These are phyloP conservation scores for Potorous gilbertii DNA, from an alignment of 2,797 vertebrate species.

Conservation along the genomic window DNA sequence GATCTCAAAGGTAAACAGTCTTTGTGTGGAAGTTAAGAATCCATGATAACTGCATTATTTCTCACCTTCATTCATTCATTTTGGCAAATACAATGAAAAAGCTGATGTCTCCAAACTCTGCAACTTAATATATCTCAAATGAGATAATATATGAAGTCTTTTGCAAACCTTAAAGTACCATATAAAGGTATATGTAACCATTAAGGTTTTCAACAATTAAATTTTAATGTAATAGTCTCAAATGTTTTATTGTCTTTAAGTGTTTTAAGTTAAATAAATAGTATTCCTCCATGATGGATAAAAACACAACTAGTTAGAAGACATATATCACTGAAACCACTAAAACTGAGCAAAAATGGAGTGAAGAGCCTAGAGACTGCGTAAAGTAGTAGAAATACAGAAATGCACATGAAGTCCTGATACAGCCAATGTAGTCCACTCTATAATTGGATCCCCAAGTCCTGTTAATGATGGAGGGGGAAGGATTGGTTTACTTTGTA, in stretches of 20 bases:
- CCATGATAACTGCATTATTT: neutral
- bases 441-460: neutral
- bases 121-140: neutral
- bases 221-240: neutral
- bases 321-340: neutral
- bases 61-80: neutral
- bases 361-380: neutral
- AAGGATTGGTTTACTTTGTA: neutral
- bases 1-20: neutral
- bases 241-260: neutral
- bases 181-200: neutral
- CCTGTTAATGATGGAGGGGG: neutral
- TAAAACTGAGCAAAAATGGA: neutral
- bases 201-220: neutral
- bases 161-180: neutral
- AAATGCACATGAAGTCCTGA: neutral
- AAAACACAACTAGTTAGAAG: neutral
- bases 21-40: neutral
- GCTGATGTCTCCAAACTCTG: neutral
- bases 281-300: neutral
- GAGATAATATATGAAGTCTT: neutral
- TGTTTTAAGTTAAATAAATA: neutral
- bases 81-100: neutral
- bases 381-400: neutral
- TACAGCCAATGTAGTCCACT: neutral